Percentiles rank a stretch among this genome's conserved stretches.
Evolutionary conservation across 2,113 vertebrate genomes (phyloP).

Genomic region (Anarhynchus alexandrinus): DNA sequence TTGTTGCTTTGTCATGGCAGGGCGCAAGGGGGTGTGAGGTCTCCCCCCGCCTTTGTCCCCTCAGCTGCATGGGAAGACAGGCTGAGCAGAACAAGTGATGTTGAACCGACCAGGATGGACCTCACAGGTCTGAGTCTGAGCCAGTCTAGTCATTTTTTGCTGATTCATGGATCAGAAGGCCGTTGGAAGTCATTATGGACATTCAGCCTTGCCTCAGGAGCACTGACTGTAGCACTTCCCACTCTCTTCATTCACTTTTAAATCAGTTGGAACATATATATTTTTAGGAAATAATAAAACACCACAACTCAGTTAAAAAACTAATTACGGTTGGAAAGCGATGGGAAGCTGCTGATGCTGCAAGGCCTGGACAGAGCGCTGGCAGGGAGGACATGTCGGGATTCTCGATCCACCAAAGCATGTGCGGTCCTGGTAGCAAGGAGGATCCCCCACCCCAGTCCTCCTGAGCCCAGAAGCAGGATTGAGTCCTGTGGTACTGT

Average conservation of each 20-base stretch:
- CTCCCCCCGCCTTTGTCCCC: neutral
- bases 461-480: neutral
- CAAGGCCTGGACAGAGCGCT: neutral
- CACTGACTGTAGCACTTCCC: neutral
- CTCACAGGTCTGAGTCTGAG: neutral
- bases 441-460: neutral
- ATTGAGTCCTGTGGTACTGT: neutral
- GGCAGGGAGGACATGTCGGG: neutral
- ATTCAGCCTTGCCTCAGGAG: neutral
- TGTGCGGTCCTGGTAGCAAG: neutral
- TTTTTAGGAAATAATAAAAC: neutral
- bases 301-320: neutral
- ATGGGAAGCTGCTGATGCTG: neutral
- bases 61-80: neutral
- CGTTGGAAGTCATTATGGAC: neutral
- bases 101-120: rapidly evolving
- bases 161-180: neutral
- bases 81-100: neutral
- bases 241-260: neutral
- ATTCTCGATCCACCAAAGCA: neutral
- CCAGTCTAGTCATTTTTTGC: neutral
- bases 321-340: neutral
- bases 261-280: neutral
- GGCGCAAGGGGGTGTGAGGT: neutral
- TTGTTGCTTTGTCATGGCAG: neutral